Base-by-base conservation (phyloP, 2,113 vertebrate genomes). In the Eolophus roseicapilla region DNA sequence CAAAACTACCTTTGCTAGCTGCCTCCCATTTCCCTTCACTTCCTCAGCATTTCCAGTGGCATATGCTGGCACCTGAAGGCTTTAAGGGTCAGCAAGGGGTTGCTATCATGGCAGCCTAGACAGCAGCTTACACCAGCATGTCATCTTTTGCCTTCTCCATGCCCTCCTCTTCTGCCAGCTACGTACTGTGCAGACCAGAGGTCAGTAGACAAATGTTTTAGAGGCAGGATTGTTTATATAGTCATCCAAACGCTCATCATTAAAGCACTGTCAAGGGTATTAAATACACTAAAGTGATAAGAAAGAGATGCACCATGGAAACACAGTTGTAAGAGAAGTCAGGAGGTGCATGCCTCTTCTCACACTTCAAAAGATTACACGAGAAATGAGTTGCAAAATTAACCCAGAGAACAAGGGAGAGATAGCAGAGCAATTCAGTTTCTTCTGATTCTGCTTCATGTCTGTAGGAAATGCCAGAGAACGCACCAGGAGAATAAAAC, bases 401-500 rank as follows among this genome's bases (percentile, higher is more conserved):
- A 75, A 75, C 63, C 69, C 52, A 10, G 75, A 94, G 67, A 85
- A 87, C n/a, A 91, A 65, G 67, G 49, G 62, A 79, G 47, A 82
- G 21, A 11, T 63, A 82, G 49, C 70, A 94, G 25, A 74, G 49
- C 67, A 76, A 94, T 94, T 91, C 50, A 78, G 23, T 92, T 90
- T 75, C 79, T 88, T 82, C 79, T 90, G 67, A 60, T 93, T 86
- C 71, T 70, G 60, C 77, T 96, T 90, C 88, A 88, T 6, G 43
- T 92, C 86, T 2, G 3, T 75, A 71, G 92, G 76, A 94, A 96
- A 86, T 81, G 71, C 68, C 93, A 94, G 67, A 49, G 67, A 97
- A 91, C 0, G 0, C 65, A 91, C 35, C 86, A 75, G 47, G 83
- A 91, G 77, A 96, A 86, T 81, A 92, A 93, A 97, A 95, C 94